Conservation (phyloP, 2,113 vertebrate species). For the Paedocypris sp. region DNA sequence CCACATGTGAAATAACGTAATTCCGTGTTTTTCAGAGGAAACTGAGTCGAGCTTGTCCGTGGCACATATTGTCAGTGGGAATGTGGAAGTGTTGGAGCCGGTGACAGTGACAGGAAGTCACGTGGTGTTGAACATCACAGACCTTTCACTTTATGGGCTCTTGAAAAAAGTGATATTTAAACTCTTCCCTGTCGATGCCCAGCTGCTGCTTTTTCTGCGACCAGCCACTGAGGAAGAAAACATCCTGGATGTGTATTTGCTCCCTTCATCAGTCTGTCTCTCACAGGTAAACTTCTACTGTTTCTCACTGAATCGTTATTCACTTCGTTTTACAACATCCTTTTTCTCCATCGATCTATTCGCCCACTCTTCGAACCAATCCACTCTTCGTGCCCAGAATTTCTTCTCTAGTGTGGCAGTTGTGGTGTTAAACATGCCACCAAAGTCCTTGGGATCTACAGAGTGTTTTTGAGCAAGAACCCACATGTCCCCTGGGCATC, state of each 20-base stretch:
- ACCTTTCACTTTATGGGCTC: conserved; percentile 14
- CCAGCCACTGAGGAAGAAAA: not conserved
- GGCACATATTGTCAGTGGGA: conserved; percentile 20
- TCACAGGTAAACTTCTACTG: not conserved
- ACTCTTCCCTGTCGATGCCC: not conserved
- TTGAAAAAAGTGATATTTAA: not conserved
- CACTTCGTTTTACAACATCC: too few species aligned
- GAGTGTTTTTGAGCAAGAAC: too few species aligned
- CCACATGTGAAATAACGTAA: not conserved
- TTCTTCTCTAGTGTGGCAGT: too few species aligned
- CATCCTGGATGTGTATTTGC: conserved; percentile 6
- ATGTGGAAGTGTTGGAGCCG: conserved; percentile 12
- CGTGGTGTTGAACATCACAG: conserved; percentile 3
- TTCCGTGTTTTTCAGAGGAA: not conserved
- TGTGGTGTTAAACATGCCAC: too few species aligned
- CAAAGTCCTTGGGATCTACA: too few species aligned
- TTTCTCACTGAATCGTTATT: too few species aligned
- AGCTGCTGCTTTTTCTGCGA: conserved; percentile 23
- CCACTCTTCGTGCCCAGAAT: too few species aligned
- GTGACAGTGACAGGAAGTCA: conserved; percentile 12
- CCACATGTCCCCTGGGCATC: too few species aligned
- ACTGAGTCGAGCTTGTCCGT: not conserved
- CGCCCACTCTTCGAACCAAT: too few species aligned
- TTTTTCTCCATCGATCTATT: too few species aligned
- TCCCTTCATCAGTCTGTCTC: not conserved